Conservation (phyloP, 2,888 invertebrate species). For the Cenopis cana region DNA sequence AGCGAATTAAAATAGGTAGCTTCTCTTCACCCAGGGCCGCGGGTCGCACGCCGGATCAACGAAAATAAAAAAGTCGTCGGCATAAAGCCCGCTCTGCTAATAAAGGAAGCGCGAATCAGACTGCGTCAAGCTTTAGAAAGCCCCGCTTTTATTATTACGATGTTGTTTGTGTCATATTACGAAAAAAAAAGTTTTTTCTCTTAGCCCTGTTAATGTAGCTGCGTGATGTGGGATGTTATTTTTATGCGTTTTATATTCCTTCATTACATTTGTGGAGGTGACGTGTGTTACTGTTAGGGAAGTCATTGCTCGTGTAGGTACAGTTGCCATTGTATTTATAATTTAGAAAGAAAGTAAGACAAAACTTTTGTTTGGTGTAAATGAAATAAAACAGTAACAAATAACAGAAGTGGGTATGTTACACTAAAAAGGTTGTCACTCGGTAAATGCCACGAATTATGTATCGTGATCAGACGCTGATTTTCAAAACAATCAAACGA, state of each 20-base stretch:
- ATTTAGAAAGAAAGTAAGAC: no score
- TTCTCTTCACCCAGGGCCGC: conserved; percentile 36
- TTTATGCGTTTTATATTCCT: conserved; percentile 37
- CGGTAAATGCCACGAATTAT: no score
- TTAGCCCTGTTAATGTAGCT: conserved; percentile 36
- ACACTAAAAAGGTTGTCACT: no score
- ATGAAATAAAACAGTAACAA: no score
- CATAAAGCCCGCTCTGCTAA: conserved; percentile 74
- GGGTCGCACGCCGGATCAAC: conserved; percentile 60
- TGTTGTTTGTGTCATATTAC: conserved; percentile 68
- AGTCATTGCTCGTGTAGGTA: neutral
- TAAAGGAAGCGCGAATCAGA: conserved; percentile 74
- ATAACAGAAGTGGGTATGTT: no score
- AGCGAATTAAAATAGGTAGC: conserved; percentile 47
- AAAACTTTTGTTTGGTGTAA: no score
- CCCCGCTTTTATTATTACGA: conserved; percentile 75
- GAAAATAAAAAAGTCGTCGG: conserved; percentile 80
- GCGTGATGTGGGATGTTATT: conserved; percentile 23
- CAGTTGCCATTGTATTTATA: neutral
- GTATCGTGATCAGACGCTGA: no score
- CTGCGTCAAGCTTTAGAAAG: conserved; percentile 55
- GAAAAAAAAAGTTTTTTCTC: conserved; percentile 52
- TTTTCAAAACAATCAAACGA: no score
- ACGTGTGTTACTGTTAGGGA: conserved; percentile 2
- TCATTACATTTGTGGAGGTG: conserved; percentile 19